phyloP scores from a whole-genome alignment of 2,113 vertebrate species.

The Phylloscopus whistleri region DNA sequence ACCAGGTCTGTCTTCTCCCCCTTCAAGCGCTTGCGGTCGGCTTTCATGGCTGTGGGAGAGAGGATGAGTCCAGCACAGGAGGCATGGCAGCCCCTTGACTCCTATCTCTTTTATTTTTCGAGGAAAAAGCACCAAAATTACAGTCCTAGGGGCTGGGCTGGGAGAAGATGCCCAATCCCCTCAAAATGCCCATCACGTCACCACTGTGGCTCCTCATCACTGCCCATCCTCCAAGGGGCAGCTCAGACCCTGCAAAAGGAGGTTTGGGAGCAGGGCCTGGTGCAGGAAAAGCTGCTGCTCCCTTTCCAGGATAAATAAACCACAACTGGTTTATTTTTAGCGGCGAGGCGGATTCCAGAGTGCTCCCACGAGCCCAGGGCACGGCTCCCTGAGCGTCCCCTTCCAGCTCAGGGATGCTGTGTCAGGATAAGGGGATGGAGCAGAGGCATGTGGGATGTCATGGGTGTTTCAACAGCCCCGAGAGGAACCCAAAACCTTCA shows the following conservation, averaged over 20 bases:
- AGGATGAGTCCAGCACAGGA: accelerated
- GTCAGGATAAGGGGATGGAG: background rate
- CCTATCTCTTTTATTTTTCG: background rate
- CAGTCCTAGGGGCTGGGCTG: accelerated
- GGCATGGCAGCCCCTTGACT: background rate
- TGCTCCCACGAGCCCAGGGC: background rate
- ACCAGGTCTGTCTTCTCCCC: slow-evolving; percentile 93
- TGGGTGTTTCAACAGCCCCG: background rate
- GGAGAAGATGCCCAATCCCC: background rate
- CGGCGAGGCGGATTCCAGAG: background rate
- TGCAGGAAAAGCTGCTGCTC: background rate
- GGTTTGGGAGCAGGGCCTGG: background rate
- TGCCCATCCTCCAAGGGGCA: background rate
- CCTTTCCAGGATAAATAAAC: slow-evolving; percentile 30
- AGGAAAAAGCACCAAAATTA: background rate
- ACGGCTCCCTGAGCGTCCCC: accelerated
- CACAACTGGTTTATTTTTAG: background rate
- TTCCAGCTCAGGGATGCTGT: background rate
- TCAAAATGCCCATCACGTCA: accelerated
- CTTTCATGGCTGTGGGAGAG: slow-evolving; percentile 89
- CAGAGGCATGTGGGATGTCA: background rate
- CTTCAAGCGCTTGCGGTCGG: slow-evolving; percentile 93
- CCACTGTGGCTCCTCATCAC: accelerated
- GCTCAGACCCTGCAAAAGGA: background rate
- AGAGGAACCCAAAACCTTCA: background rate